phyloP scores from a whole-genome alignment of 2,888 invertebrate species.

The Eilema depressum region DNA sequence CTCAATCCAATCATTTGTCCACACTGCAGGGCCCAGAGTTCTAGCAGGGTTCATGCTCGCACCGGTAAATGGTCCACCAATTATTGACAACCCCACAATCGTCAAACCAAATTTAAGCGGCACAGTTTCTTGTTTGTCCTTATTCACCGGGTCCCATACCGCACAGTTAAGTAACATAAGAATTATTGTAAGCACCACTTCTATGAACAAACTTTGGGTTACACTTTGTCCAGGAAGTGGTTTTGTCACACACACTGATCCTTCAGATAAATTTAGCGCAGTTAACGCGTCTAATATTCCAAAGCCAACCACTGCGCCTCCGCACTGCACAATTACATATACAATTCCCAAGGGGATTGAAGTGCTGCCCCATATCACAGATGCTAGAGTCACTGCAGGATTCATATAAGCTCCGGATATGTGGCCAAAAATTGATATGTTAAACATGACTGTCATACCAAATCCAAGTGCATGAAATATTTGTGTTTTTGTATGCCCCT shows the following conservation, averaged over 20 bases:
- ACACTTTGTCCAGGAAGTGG: slow-evolving; percentile 80
- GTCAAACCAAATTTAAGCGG: slow-evolving; percentile 91
- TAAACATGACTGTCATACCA: slow-evolving; percentile 89
- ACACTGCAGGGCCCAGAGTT: slow-evolving; percentile 90
- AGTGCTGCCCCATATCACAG: slow-evolving; percentile 87
- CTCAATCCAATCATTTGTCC: slow-evolving; percentile 88
- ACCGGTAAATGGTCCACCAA: slow-evolving; percentile 90
- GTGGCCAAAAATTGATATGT: slow-evolving; percentile 92
- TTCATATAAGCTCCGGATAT: slow-evolving; percentile 93
- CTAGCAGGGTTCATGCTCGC: slow-evolving; percentile 92
- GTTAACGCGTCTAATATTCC: slow-evolving; percentile 87
- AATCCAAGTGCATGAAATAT: slow-evolving; percentile 87
- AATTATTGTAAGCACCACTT: slow-evolving; percentile 88
- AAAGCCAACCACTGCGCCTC: slow-evolving; percentile 90
- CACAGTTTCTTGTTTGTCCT: slow-evolving; percentile 88
- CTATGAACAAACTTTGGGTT: slow-evolving; percentile 87
- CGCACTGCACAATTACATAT: slow-evolving; percentile 89
- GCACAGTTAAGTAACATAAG: slow-evolving; percentile 90
- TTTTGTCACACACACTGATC: slow-evolving; percentile 88
- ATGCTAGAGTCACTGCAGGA: slow-evolving; percentile 91
- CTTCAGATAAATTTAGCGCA: slow-evolving; percentile 67
- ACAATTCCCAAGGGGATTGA: slow-evolving; percentile 85
- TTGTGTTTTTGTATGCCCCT: slow-evolving; percentile 74
- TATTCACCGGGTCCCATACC: slow-evolving; percentile 91
- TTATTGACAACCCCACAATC: slow-evolving; percentile 88